Conservation (phyloP, 1,140 invertebrate genomes). For the Goniozus legneri region DNA sequence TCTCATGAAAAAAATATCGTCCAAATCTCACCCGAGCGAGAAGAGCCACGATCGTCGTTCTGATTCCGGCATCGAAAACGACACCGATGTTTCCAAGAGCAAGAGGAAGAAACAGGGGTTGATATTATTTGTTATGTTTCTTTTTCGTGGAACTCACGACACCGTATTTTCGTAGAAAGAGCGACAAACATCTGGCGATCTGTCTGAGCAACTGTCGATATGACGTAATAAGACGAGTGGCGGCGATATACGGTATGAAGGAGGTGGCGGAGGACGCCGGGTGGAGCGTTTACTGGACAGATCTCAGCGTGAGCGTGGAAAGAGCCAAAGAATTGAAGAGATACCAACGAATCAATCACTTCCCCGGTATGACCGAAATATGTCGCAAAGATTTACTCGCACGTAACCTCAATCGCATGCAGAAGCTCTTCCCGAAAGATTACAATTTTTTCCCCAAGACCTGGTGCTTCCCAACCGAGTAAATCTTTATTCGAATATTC, state of each 20-base stretch:
- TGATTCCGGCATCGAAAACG: too few species aligned
- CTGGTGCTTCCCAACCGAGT: slow-evolving; percentile 92
- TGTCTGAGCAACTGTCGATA: slow-evolving; percentile 74
- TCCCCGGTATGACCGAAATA: slow-evolving; percentile 89
- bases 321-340: slow-evolving; percentile 85
- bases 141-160: not conserved
- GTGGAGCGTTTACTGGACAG: slow-evolving; percentile 90
- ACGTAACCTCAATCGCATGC: slow-evolving; percentile 81
- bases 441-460: slow-evolving; percentile 90
- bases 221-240: slow-evolving; percentile 67
- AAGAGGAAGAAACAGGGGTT: too few species aligned
- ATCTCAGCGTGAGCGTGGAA: slow-evolving; percentile 77
- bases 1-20: too few species aligned
- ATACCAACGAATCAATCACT: slow-evolving; percentile 87
- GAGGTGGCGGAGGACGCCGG: slow-evolving; percentile 75
- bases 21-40: too few species aligned
- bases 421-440: slow-evolving; percentile 79
- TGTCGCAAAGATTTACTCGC: slow-evolving; percentile 83
- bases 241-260: slow-evolving; percentile 72
- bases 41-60: too few species aligned
- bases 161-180: not conserved
- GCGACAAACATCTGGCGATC: slow-evolving; percentile 57
- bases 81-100: too few species aligned
- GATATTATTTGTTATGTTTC: not conserved
- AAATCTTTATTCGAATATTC: too few species aligned